A percentile compares a stretch with the other conserved stretches of the same genome.
Evolutionary conservation across 2,797 vertebrate genomes (phyloP).

Genomic region (Fistularia commersonii): DNA sequence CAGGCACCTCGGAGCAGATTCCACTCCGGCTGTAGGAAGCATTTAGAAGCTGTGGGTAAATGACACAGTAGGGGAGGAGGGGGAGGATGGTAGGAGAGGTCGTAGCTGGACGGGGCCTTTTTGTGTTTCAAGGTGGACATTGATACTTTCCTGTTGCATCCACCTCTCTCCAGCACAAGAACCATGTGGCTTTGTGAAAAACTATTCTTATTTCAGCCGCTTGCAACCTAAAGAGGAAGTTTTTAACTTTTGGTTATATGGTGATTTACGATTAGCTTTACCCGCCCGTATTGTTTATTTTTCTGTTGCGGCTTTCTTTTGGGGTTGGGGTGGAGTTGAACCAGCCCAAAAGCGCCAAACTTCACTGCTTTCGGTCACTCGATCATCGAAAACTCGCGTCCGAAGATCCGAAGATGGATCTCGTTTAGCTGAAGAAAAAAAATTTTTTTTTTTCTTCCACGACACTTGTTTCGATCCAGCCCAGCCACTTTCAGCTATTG

Average conservation of each 20-base stretch:
- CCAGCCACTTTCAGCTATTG: too few relatives aligned
- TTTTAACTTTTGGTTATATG: not conserved
- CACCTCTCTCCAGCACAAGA: too few relatives aligned
- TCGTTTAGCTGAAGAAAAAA: too few relatives aligned
- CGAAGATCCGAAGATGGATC: too few relatives aligned
- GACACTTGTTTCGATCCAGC: not conserved
- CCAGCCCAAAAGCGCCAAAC: too few relatives aligned
- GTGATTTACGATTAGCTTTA: too few relatives aligned
- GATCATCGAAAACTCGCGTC: slow-evolving; percentile 30
- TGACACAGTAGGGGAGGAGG: slow-evolving; percentile 82
- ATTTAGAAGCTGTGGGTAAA: slow-evolving; percentile 86
- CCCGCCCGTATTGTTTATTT: too few relatives aligned
- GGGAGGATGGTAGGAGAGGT: slow-evolving; percentile 80
- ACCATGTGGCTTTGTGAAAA: too few relatives aligned
- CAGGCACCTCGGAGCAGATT: slow-evolving; percentile 92
- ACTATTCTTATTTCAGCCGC: too few relatives aligned
- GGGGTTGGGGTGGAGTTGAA: not conserved
- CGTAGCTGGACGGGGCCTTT: slow-evolving; percentile 72
- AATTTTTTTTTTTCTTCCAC: not conserved
- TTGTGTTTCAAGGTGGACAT: slow-evolving; percentile 67
- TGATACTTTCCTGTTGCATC: slow-evolving; percentile 67
- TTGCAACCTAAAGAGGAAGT: too few relatives aligned
- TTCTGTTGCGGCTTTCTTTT: too few relatives aligned
- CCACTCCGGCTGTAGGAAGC: slow-evolving; percentile 92
- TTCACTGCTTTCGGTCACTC: slow-evolving; percentile 8